Base-by-base conservation (phyloP, 2,797 vertebrate genomes). In the Otolemur crassicaudatus region DNA sequence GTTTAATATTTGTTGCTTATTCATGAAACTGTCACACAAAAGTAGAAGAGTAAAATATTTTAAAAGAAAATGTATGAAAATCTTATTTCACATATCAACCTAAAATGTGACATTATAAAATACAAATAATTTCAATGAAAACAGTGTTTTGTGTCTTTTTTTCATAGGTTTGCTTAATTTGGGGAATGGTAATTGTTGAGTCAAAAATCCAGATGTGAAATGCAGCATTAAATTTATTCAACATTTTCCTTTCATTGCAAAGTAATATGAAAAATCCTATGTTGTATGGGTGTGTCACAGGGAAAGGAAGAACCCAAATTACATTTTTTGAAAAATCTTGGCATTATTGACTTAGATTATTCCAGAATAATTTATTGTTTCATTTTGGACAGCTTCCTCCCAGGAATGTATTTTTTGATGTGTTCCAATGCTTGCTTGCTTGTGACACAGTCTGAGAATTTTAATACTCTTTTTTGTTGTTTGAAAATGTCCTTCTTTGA, bases 191-290 rank as follows among this genome's bases (percentile, higher is more conserved):
- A 83, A n/a, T 80, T 65, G n/a, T 58, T 80, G n/a, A 81, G 27
- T 77, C 67, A 81, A 95, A 96, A 96, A 94, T 81, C 29, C 8
- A 87, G 67, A 94, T 58, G 22, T 91, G 37, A 96, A 75, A 3
- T 31, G 7, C 17, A 46, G 14, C 49, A 83, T 83, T 75, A 37
- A 73, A 77, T 69, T 43, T 40, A 37, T n/a, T 81, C 49, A 40
- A 14, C 23, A 17, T 81, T 91, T 95, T 87, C 14, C 7, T 82
- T 90, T 73, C 34, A 87, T 69, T 83, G 37, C 20, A 75, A 87
- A 72, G 29, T 10, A 49, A 37, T 46, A 37, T 31, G 29, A 29
- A 60, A 89, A 90, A 13, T 16, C 65, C 31, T 25, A n/a, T 20
- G 29, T 20, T 87, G 17, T 60, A 7, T 10, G 70, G 11, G 25